These are phyloP conservation scores for Etheostoma cragini DNA, from an alignment of 2,113 vertebrate species.

Conservation along the genomic window DNA sequence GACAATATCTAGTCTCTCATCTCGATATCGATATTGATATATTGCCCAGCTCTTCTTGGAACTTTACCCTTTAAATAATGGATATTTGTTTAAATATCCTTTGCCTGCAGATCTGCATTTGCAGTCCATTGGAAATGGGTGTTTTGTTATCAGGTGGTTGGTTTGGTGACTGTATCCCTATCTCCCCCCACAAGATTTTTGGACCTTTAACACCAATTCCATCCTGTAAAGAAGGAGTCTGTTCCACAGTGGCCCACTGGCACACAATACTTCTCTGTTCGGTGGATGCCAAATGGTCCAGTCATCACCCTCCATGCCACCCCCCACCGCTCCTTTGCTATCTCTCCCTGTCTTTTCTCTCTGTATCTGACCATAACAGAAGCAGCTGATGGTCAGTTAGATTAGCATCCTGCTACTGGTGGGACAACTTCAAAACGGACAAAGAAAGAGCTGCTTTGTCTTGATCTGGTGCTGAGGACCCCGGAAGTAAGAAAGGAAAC, in stretches of 20 bases:
- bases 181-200: neutral
- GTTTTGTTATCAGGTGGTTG: neutral
- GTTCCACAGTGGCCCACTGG: slow-evolving; percentile 31
- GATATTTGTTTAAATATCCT: neutral
- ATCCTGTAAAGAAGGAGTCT: slow-evolving; percentile 26
- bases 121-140: neutral
- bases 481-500: slow-evolving; percentile 61
- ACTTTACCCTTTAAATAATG: neutral
- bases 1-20: no score
- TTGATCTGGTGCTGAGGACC: slow-evolving; percentile 16
- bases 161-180: neutral
- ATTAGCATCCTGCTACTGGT: slow-evolving; percentile 57
- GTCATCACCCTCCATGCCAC: slow-evolving; percentile 57
- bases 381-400: slow-evolving; percentile 64
- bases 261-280: slow-evolving; percentile 76
- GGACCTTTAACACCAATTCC: slow-evolving; percentile 21
- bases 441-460: slow-evolving; percentile 73
- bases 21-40: no score
- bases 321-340: slow-evolving; percentile 31
- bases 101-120: neutral
- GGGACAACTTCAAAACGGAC: slow-evolving; percentile 45
- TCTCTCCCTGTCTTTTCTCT: slow-evolving; percentile 46
- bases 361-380: slow-evolving; percentile 54
- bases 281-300: slow-evolving; percentile 60
- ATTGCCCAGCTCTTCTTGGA: neutral